Base-by-base conservation (phyloP, 2,113 vertebrate species). In the Seriola quinqueradiata region DNA sequence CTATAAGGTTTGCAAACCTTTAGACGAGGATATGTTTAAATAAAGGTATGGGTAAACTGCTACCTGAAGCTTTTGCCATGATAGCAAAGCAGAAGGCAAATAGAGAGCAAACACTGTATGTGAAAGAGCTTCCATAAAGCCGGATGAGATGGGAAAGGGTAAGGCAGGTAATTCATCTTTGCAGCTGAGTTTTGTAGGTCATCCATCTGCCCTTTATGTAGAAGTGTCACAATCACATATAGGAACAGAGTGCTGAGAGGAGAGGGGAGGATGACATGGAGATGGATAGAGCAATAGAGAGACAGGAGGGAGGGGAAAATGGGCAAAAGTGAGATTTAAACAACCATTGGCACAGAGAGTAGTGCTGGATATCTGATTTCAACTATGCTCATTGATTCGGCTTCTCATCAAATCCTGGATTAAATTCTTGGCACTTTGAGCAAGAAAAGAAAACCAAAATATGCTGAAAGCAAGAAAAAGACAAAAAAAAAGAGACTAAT, bases 181-280 rank as follows among this genome's bases (percentile, higher is more conserved):
- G 57, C 38, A 82, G 71, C 71, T 42, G 64, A 72, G 50, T 80
- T 60, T 69, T 71, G 48, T 70, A 71, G 75, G 75, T 79, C 75
- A 87, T 88, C 63, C 64, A 75, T 85, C 63, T 52, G 19, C 55
- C 72, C 79, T 85, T 82, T 66, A 66, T 58, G 19, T 66, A 55
- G 42, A 79, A 66, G 61, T 77, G 81, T 75, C 82, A 69, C 55
- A 48, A 77, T 79, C 66, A 86, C 83, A 81, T 72, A 70, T 50
- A 73, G 68, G 69, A 74, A 84, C 70, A 80, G 63, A 61, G 54
- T 44, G 21, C 70, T 50, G 70, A 38, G 77, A 83, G 25, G 67
- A 76, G 54, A 82, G 38, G 44, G 42, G 32, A 74, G 16, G 50
- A 38, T 65, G 74, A 58, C 58, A 79, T n/a, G 42, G 85, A 81